These are phyloP conservation scores for Rynchops niger DNA, from an alignment of 2,113 vertebrate species.

Conservation along the genomic window DNA sequence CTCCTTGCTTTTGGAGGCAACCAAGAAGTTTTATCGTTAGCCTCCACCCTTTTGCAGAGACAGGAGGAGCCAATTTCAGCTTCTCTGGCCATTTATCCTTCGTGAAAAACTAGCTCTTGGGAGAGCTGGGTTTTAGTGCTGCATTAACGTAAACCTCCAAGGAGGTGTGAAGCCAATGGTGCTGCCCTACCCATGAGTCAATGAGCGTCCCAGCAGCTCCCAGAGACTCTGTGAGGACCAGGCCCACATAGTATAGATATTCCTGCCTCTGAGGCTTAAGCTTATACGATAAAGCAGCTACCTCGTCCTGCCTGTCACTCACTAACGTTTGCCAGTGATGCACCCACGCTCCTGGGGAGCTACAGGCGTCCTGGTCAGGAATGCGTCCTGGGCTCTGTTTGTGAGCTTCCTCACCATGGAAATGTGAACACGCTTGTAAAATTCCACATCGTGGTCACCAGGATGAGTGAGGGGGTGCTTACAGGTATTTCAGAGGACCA, in stretches of 20 bases:
- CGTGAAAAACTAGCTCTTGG: not conserved
- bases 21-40: not conserved
- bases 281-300: not conserved
- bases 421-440: not conserved
- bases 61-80: not conserved
- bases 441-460: rapidly evolving
- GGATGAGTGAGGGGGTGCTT: not conserved
- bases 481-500: not conserved
- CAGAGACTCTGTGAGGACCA: not conserved
- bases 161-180: not conserved
- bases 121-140: not conserved
- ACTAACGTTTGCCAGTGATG: too few species aligned
- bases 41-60: not conserved
- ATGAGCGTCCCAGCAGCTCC: rapidly evolving
- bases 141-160: not conserved
- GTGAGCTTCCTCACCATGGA: not conserved
- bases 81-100: not conserved
- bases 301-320: not conserved
- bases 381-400: rapidly evolving
- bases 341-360: rapidly evolving
- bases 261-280: not conserved
- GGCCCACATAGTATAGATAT: not conserved
- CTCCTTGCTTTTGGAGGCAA: not conserved
- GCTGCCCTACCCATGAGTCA: not conserved
- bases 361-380: not conserved